Evolutionary conservation across 2,113 vertebrate species (phyloP), one percentile per base, ranked within the genome.

Genomic region (Coturnix japonica): DNA sequence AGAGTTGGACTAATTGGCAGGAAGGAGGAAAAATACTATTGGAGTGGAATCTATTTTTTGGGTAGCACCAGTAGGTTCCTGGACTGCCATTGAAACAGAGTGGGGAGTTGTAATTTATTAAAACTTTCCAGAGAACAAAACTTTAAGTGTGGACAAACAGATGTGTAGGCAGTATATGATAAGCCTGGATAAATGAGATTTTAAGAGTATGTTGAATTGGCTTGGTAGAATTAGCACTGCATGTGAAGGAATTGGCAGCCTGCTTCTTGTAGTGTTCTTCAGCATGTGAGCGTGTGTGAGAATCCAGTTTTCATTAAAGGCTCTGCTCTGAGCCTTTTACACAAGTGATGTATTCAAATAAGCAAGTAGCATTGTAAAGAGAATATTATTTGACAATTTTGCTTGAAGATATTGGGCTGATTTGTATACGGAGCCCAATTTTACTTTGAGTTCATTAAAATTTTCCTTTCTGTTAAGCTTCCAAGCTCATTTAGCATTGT

Each of bases 391-490:
- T 74, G 72, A 69, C 31, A 43, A 74, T 70, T 89, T 60, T 25
- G 4, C 56, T 88, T 77, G 41, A 71, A 67, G 71, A 89, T 81
- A 60, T 53, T 43, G 35, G 41, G 59, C 10, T 85, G 16, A 74
- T 84, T 69, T 92, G 39, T 41, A 59, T 47, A 14, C 2, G 67
- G 41, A 86, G n/a, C 33, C 83, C 20, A 73, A 30, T 72, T 67
- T 84, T 74, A 21, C 79, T 80, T 65, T n/a, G 59, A 51, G 39
- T 69, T 88, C 25, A 71, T 90, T 80, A 73, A 44, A 49, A 87
- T 81, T 61, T 28, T 31, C 51, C 13, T 76, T 87, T 85, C 66
- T 86, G 26, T 88, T 64, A 64, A 81, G 49, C 54, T 95, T 95
- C 88, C 71, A 70, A 92, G 31, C 73, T 85, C 49, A 60, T 83